Conservation (phyloP, 2,888 invertebrate species). For the Andrena camellia region DNA sequence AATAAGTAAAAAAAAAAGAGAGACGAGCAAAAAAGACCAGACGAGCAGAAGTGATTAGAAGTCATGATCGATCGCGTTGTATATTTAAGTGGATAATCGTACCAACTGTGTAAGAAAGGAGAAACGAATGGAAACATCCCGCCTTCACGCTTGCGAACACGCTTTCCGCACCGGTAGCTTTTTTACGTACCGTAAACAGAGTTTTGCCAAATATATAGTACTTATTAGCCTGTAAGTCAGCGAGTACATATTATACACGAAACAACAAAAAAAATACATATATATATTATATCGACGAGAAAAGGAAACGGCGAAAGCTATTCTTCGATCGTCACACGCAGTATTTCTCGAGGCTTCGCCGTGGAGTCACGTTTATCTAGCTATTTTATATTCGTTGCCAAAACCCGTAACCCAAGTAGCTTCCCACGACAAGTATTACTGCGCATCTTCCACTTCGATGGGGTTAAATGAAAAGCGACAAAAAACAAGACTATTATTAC, state of each 20-base stretch:
- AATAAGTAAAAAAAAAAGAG: not conserved
- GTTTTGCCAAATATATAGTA: constrained; percentile 85
- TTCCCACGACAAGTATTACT: constrained; percentile 80
- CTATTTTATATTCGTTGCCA: constrained; percentile 81
- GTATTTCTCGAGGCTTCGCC: constrained; percentile 33
- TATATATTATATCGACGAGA: constrained; percentile 43
- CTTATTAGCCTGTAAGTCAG: constrained; percentile 80
- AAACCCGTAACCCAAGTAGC: constrained; percentile 70
- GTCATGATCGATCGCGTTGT: constrained; percentile 25
- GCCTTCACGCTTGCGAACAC: constrained; percentile 70
- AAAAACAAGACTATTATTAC: constrained; percentile 45
- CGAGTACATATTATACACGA: constrained; percentile 63
- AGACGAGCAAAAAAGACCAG: not conserved
- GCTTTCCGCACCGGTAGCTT: constrained; percentile 82
- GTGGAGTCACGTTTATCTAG: constrained; percentile 67
- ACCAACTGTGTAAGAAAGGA: constrained; percentile 17
- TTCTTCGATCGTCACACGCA: constrained; percentile 47
- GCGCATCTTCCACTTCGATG: constrained; percentile 81
- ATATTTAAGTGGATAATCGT: constrained; percentile 44
- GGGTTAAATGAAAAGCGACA: constrained; percentile 21
- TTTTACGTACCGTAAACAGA: constrained; percentile 83
- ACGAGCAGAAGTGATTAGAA: constrained; percentile 1
- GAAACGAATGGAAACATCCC: not conserved
- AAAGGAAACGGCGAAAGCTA: constrained; percentile 13
- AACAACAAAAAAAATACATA: constrained; percentile 22